Evolutionary conservation across 2,797 vertebrate genomes (phyloP).

Genomic region (Tapirus indicus): DNA sequence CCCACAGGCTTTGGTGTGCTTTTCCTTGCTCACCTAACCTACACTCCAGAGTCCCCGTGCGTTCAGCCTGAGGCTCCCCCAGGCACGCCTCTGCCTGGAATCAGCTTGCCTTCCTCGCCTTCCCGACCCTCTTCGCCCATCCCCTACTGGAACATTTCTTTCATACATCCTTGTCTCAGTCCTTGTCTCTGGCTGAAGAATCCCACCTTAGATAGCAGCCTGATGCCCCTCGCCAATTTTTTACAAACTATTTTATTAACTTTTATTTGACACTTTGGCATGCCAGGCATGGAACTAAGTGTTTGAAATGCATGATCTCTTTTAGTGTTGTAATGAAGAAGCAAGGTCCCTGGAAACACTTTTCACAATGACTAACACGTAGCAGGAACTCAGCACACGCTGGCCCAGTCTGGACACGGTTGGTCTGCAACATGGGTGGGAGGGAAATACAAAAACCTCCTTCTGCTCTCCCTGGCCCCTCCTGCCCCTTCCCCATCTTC

Average conservation of each 20-base stretch:
- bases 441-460: rapidly evolving
- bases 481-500: not conserved
- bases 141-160: not conserved
- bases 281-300: not conserved
- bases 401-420: rapidly evolving
- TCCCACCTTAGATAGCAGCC: not conserved
- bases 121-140: not conserved
- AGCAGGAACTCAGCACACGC: rapidly evolving
- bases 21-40: not conserved
- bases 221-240: not conserved
- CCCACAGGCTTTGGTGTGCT: not conserved
- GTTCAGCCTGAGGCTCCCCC: not conserved
- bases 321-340: not conserved
- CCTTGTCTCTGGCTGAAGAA: not conserved
- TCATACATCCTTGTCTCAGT: not conserved
- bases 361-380: rapidly evolving
- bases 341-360: not conserved
- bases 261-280: not conserved
- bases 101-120: too few relatives aligned
- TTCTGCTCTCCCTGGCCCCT: not conserved
- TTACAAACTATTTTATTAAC: not conserved
- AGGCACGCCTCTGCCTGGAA: not conserved
- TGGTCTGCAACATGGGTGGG: rapidly evolving
- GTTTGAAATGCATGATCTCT: not conserved
- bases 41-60: rapidly evolving